A percentile compares a stretch with the other conserved stretches of the same genome.
Conservation (phyloP, 2,888 invertebrate genomes). For the Pyrrhia umbra region DNA sequence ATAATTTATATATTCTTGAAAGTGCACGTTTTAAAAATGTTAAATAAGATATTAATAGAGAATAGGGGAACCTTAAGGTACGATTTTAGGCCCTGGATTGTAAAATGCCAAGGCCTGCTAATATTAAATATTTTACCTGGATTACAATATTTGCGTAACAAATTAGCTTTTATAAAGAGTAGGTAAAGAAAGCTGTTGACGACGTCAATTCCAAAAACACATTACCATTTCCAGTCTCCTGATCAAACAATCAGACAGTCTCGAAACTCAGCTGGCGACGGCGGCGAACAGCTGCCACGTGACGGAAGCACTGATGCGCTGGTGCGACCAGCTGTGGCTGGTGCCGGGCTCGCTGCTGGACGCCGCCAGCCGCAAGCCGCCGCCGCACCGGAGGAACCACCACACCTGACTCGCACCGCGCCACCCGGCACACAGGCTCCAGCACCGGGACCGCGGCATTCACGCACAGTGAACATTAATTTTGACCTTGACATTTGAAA, state of each 20-base stretch:
- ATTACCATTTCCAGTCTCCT: slow-evolving; percentile 83
- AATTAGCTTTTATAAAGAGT: too few relatives aligned
- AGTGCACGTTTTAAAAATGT: too few relatives aligned
- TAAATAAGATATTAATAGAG: too few relatives aligned
- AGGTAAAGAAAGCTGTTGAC: too few relatives aligned
- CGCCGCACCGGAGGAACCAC: slow-evolving; percentile 76
- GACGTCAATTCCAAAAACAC: background rate
- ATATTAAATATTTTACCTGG: too few relatives aligned
- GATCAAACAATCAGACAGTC: slow-evolving; percentile 91
- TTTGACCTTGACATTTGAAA: slow-evolving; percentile 58
- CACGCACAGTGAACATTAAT: slow-evolving; percentile 49
- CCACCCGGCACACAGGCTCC: slow-evolving; percentile 24
- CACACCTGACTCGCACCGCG: slow-evolving; percentile 75
- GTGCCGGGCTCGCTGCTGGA: slow-evolving; percentile 92
- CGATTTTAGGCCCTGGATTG: too few relatives aligned
- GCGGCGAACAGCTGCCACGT: slow-evolving; percentile 97
- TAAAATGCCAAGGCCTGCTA: too few relatives aligned
- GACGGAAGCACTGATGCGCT: slow-evolving; percentile 95
- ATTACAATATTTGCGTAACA: too few relatives aligned
- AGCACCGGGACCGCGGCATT: slow-evolving; percentile 47
- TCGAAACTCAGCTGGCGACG: slow-evolving; percentile 94
- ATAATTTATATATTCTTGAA: too few relatives aligned
- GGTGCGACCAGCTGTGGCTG: slow-evolving; percentile 94
- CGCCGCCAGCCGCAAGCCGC: slow-evolving; percentile 90
- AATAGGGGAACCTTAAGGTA: too few relatives aligned